These are phyloP conservation scores for Rhodinocichla rosea DNA, from an alignment of 2,113 vertebrate genomes.

Conservation along the genomic window DNA sequence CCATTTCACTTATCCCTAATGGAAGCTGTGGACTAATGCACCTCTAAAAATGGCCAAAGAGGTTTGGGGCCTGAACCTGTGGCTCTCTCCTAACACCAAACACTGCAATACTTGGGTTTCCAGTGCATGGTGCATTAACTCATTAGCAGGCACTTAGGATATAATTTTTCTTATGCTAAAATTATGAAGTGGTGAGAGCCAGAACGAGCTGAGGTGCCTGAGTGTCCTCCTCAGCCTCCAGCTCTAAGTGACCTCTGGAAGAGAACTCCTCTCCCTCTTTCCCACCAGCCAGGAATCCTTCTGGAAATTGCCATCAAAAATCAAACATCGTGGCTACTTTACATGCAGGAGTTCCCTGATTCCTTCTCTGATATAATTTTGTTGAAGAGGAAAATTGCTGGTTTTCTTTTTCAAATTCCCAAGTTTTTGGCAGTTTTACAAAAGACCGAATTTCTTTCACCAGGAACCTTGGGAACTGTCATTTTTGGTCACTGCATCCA, in stretches of 20 bases:
- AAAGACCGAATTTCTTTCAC: background rate
- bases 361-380: background rate
- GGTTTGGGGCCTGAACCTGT: background rate
- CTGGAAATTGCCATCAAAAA: background rate
- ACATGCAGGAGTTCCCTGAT: background rate
- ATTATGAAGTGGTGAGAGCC: background rate
- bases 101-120: background rate
- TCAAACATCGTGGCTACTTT: accelerated
- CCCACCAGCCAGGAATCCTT: background rate
- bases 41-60: background rate
- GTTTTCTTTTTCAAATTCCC: background rate
- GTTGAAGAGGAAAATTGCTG: background rate
- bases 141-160: background rate
- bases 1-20: background rate
- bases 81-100: background rate
- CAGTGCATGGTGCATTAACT: background rate
- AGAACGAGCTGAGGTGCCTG: background rate
- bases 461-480: background rate
- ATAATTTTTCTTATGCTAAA: background rate
- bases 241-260: background rate
- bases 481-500: background rate
- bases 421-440: background rate
- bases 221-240: background rate
- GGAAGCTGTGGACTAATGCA: background rate
- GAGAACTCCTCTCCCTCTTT: accelerated